Base-by-base conservation (phyloP, 2,888 invertebrate genomes). In the Lordiphosa fenestrarum region DNA sequence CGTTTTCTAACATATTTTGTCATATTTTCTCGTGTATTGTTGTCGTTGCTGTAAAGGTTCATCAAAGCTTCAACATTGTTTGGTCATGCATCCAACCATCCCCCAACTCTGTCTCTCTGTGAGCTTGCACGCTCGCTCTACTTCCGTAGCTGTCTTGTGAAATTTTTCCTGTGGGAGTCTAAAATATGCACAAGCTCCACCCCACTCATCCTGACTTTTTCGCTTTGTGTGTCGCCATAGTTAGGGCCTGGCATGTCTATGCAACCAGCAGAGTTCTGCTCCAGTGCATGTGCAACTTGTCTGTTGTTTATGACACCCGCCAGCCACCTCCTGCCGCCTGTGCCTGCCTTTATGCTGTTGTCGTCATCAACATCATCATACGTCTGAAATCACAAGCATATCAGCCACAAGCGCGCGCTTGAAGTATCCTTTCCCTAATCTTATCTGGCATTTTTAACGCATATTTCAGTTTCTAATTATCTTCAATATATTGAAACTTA, bases 11-110 rank as follows among this genome's bases (percentile, higher is more conserved):
- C 54, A 66, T 76, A 73, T 76, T 73, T 80, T 73, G 73, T 73
- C 77, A 74, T 81, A 81, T 77, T 72, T 55, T 63, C 41, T 33
- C 19, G 6, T 66, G 47, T 51, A 44, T 36, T 58, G 59, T 53
- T 53, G 50, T 57, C 58, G 50, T 40, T 56, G 65, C 60, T 75
- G 73, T 64, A 71, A 76, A 70, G 83, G 80, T 80, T 80, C 80
- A 80, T 82, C 80, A 80, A 80, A 80, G 83, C 83, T 69, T 73
- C 80, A 78, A 78, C 83, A 82, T 76, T 80, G 80, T 80, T 77
- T 82, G 76, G 80, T 68, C 76, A 78, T 80, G 76, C 37, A 9
- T 42, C 42, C 44, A 4, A 10, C 44, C 2, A 35, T 41, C 30
- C 25, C 9, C 3, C 15, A 15, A 15, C 15, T 6, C 10, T 13